Base-by-base conservation (phyloP, 2,888 invertebrate species). In the Orthonychiurus folsomi region DNA sequence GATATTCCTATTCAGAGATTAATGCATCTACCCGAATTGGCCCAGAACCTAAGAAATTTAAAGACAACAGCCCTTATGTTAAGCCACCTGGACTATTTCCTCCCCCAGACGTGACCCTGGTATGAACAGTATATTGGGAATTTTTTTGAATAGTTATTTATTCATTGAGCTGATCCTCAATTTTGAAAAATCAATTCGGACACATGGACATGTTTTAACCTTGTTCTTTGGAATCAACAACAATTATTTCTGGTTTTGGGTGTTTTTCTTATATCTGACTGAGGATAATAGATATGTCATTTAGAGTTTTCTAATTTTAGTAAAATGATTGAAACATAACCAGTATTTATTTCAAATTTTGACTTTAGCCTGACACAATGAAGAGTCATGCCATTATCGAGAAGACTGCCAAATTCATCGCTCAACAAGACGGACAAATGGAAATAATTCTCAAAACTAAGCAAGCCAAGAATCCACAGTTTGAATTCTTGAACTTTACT, bases 391-490 rank as follows among this genome's bases (percentile, higher is more conserved):
- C 90, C 18, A 89, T 97, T 66, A 94, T 99, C 74, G 94, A 95
- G 75, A 94, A 93, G 79, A 99, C 93, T 0, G 90, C 92, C 0
- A 81, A 86, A 72, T 93, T 93, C 78, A 89, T 93, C 72, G 74
- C 73, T 1, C 83, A 85, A 58, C 83, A 85, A 57, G 97, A 97
- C 0, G 84, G 87, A 5, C 99, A 99, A 79, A 96, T 99, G 96
- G 99, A 99, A 80, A 95, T 99, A 71, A 82, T 99, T 15, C 87
- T 99, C 71, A 97, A 97, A 79, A 92, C 96, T 2, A 99, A 97
- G 79, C 99, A 99, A 78, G 83, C 89, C 0, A 86, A 88, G 75
- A 97, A 96, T 80, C 83, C 87, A 0, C 91, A 94, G 79, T 99
- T 99, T 79, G 84, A 87, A 69, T 99, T 99, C 79, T 81, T 99